These are phyloP conservation scores for Heliconius congener DNA, from an alignment of 1,140 invertebrate species.

Conservation along the genomic window DNA sequence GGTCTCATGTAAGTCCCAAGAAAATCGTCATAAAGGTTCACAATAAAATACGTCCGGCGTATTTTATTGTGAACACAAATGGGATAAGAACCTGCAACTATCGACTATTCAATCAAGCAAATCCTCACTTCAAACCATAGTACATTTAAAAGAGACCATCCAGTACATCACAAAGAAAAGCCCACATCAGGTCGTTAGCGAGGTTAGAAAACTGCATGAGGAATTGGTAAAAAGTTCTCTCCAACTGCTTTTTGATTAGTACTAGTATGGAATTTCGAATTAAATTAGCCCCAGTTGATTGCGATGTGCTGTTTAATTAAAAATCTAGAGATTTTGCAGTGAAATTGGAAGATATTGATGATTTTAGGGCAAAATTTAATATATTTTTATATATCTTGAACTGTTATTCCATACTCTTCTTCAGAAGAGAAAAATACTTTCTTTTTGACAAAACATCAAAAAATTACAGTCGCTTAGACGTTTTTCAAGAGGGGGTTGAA, in stretches of 20 bases:
- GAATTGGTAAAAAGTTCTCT: not conserved
- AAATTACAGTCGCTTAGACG: too few species aligned
- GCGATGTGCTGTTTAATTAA: conserved; percentile 1
- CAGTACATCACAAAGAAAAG: conserved; percentile 10
- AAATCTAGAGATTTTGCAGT: not conserved
- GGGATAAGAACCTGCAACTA: too few species aligned
- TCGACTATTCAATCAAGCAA: not conserved
- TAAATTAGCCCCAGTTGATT: not conserved
- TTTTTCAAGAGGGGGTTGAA: too few species aligned
- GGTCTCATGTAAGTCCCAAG: too few species aligned
- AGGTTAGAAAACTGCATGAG: conserved; percentile 13
- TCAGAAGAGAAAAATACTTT: too few species aligned
- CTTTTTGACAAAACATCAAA: too few species aligned
- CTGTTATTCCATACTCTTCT: too few species aligned
- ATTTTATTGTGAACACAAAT: too few species aligned
- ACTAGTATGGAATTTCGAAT: conserved; percentile 1
- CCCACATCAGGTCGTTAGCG: not conserved
- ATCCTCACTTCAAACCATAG: not conserved
- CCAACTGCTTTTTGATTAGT: not conserved
- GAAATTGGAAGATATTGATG: not conserved
- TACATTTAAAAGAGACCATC: not conserved
- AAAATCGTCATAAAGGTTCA: too few species aligned
- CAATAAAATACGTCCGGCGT: too few species aligned
- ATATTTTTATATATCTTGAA: too few species aligned
- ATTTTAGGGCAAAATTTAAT: not conserved